Percentiles rank a stretch among this genome's conserved stretches.
These are phyloP conservation scores for Dendronephthya gigantea DNA, from an alignment of 64 coral and sea anemone species.

Conservation along the genomic window DNA sequence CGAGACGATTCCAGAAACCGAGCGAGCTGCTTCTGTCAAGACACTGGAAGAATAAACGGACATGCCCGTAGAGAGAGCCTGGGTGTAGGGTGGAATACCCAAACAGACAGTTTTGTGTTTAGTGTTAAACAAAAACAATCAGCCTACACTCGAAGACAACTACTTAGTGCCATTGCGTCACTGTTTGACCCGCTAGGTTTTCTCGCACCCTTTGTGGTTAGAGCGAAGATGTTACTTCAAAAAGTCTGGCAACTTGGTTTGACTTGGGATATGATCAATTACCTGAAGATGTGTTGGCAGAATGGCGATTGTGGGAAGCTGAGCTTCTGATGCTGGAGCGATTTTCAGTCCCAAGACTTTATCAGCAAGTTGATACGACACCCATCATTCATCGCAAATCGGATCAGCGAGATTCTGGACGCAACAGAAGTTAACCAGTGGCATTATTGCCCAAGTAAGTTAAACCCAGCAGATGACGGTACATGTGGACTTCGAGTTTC, in stretches of 20 bases:
- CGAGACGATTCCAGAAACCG: no score
- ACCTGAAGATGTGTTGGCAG: not conserved
- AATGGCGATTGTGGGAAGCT: slow-evolving; percentile 32
- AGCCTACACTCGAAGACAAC: not conserved
- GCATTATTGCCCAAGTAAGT: not conserved
- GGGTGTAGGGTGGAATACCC: slow-evolving; percentile 32
- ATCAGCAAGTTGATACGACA: not conserved
- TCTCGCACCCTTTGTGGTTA: slow-evolving; percentile 32
- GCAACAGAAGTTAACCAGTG: not conserved
- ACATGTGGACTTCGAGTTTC: not conserved
- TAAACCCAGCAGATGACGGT: not conserved
- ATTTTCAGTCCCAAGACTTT: not conserved
- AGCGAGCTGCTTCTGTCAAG: no score
- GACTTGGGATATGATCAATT: slow-evolving; percentile 34
- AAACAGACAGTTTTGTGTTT: slow-evolving; percentile 41
- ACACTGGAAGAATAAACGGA: not conserved
- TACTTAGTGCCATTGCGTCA: slow-evolving; percentile 7
- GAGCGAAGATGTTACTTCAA: slow-evolving; percentile 39
- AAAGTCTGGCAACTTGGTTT: slow-evolving; percentile 12
- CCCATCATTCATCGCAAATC: not conserved
- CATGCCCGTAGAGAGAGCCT: slow-evolving; percentile 22
- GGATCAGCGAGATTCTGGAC: not conserved
- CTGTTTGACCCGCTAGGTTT: slow-evolving; percentile 47
- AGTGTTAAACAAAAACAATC: not conserved
- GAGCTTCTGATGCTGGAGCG: not conserved